Conservation (phyloP, 2,113 vertebrate genomes). For the Petaurus breviceps region DNA sequence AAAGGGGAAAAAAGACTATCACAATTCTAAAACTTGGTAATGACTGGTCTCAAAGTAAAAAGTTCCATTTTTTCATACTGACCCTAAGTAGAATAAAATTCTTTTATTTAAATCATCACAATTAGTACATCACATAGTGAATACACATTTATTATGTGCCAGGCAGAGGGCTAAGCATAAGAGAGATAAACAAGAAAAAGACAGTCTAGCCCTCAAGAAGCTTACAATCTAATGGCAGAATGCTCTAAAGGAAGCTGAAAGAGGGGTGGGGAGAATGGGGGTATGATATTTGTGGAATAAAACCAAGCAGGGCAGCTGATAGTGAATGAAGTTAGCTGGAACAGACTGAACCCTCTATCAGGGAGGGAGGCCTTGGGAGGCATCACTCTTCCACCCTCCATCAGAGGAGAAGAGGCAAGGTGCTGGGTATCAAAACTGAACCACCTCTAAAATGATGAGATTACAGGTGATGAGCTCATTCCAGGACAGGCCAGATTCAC, state of each 20-base stretch:
- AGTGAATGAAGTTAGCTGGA: not conserved
- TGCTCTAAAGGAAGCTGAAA: not conserved
- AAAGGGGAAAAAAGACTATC: not conserved
- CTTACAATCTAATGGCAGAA: not conserved
- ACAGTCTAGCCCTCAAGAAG: not conserved
- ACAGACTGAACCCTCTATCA: too few species aligned
- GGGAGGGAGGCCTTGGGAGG: too few species aligned
- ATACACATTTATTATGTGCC: not conserved
- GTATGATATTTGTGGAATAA: not conserved
- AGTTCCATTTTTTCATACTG: conserved; percentile 15
- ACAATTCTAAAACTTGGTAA: not conserved
- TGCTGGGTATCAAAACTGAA: too few species aligned
- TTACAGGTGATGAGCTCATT: not conserved
- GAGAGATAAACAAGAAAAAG: not conserved
- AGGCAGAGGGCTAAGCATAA: not conserved
- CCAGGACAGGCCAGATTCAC: not conserved
- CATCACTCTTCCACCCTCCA: too few species aligned
- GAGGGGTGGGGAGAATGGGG: too few species aligned
- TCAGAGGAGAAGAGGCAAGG: too few species aligned
- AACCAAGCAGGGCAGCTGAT: not conserved
- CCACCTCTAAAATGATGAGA: not conserved
- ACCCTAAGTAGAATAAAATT: conserved; percentile 9
- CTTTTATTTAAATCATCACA: conserved; percentile 11
- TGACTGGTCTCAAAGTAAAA: conserved; percentile 17
- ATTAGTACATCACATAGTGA: not conserved